Percentiles rank a stretch among this genome's conserved stretches.
Conservation (phyloP, 1,140 invertebrate species). For the Paraescarpia echinospica region DNA sequence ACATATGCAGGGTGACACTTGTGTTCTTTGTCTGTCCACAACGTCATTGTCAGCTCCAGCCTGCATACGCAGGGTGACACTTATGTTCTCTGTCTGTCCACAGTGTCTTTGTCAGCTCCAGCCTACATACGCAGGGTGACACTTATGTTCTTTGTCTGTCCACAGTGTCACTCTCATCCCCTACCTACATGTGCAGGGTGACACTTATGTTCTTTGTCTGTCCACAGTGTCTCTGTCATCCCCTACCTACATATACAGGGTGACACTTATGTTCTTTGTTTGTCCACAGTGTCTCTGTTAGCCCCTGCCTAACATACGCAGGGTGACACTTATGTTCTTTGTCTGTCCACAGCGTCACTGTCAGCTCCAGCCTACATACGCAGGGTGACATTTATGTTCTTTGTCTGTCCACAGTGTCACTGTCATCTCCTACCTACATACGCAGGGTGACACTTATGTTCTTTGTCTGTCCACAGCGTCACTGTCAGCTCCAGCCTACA, state of each 20-base stretch:
- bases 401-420: conserved; percentile 32
- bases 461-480: conserved; percentile 32
- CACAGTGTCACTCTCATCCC: conserved; percentile 35
- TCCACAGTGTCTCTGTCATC: conserved; percentile 33
- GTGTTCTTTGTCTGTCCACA: conserved; percentile 28
- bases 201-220: conserved; percentile 24
- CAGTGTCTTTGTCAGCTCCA: conserved; percentile 37
- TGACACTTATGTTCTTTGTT: conserved; percentile 23
- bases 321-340: conserved; percentile 23
- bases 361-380: conserved; percentile 36
- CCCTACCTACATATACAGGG: conserved; percentile 35
- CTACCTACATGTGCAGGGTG: conserved; percentile 33
- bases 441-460: conserved; percentile 28
- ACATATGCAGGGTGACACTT: conserved; percentile 32
- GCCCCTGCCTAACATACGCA: conserved; percentile 37
- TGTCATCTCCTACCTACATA: conserved; percentile 36
- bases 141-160: conserved; percentile 23
- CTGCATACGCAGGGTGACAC: conserved; percentile 31
- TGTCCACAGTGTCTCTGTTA: conserved; percentile 31
- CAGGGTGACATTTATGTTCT: conserved; percentile 25
- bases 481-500: conserved; percentile 36
- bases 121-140: conserved; percentile 32
- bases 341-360: conserved; percentile 32
- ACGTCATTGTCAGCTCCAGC: conserved; percentile 35
- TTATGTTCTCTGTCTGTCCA: conserved; percentile 18